Base-by-base conservation (phyloP, 2,113 vertebrate species). In the Copsychus sechellarum region DNA sequence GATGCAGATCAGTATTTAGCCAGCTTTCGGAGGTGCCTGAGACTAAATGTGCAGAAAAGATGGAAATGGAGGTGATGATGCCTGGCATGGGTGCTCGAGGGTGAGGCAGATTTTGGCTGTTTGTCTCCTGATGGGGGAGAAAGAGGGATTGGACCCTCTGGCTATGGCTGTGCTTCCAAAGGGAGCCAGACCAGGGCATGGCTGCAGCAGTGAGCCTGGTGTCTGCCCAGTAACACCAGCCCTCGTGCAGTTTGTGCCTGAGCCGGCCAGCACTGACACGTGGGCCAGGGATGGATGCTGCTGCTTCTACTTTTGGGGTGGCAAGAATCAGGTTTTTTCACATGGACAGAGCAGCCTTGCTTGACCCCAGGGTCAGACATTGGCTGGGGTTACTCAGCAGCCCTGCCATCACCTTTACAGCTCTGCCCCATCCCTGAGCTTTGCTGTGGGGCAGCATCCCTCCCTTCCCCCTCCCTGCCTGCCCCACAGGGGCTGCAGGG, bases 1-100 rank as follows among this genome's bases (percentile, higher is more conserved):
- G 91, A 74, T 81, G 88, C 69, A 73, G 56, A 94, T 86, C 70
- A 36, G 33, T 74, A 40, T 90, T 92, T 91, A 81, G 25, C 47
- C 8, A 19, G 60, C 43, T 93, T 93, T 69, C 23, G 38, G 67
- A 81, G 24, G 64, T 5, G 5, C 51, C 40, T 72, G 79, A 58
- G 48, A 26, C 34, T 67, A 85, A 95, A 72, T 43, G 38, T 6
- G 3, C 47, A 25, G 66, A 67, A 83, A 57, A 31, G n/a, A 26
- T 36, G 33, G 36, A 90, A 40, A 40, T 81, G n/a, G 51, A 66
- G 2, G 38, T 69, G 29, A 21, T 11, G 6, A 26, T 67, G 57
- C 25, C 18, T 71, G 72, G 43, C 1, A 1, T 54, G 42, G 23
- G 17, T 85, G 53, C n/a, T 88, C 16, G 33, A 67, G 48, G 34